Percentiles rank a stretch among this genome's conserved stretches.
phyloP scores from a whole-genome alignment of 2,113 vertebrate genomes.

The Spea bombifrons region DNA sequence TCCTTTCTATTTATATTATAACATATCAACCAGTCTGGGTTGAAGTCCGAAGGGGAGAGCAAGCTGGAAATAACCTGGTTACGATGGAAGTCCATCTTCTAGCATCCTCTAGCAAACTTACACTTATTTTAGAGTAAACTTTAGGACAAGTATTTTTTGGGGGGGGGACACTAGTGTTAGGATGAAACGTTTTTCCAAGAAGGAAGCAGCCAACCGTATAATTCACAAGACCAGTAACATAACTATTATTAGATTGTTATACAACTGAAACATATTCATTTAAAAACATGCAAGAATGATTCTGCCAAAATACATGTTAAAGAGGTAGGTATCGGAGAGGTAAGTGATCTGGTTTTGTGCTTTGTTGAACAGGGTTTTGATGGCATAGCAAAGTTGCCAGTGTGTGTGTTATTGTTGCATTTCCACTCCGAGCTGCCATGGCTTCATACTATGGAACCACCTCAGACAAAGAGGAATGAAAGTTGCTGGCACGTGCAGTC shows the following conservation, averaged over 20 bases:
- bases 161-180: no score
- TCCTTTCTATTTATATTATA: no score
- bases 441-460: no score
- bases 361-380: background rate
- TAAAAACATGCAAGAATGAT: background rate
- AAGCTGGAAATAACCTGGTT: no score
- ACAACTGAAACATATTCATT: background rate
- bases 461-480: conserved; percentile 75
- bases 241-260: background rate
- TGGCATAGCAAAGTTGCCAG: background rate
- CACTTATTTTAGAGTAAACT: background rate
- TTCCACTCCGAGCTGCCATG: no score
- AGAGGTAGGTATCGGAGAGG: conserved; percentile 45
- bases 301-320: background rate
- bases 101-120: background rate
- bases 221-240: background rate
- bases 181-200: background rate
- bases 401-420: background rate
- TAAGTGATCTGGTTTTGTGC: conserved; percentile 37
- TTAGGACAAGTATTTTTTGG: no score
- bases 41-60: no score
- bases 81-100: no score
- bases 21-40: no score
- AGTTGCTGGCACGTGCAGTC: conserved; percentile 69
- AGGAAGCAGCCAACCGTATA: background rate